Evolutionary conservation across 2,797 vertebrate species (phyloP).

Genomic region (Sebastes paucispinis): DNA sequence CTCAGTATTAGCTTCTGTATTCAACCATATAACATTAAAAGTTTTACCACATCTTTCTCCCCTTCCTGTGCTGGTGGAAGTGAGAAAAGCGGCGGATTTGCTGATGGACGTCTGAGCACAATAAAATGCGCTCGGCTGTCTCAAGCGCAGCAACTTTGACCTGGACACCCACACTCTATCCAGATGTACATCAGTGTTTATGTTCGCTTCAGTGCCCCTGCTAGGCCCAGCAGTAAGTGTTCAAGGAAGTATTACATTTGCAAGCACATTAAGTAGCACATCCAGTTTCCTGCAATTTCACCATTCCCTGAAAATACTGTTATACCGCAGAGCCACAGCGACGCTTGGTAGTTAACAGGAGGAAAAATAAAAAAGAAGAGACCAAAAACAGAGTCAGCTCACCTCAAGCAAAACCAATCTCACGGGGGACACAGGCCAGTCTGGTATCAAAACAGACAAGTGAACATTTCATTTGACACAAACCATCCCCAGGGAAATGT

Average conservation of each 20-base stretch:
- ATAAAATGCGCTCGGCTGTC: constrained; percentile 70
- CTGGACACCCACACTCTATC: constrained; percentile 73
- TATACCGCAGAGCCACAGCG: constrained; percentile 69
- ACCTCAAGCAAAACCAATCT: constrained; percentile 59
- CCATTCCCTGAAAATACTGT: constrained; percentile 74
- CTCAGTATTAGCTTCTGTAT: constrained; percentile 37
- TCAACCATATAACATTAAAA: constrained; percentile 23
- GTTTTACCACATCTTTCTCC: constrained; percentile 34
- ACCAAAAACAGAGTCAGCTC: constrained; percentile 69
- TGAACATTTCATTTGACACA: constrained; percentile 68
- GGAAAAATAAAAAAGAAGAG: constrained; percentile 64
- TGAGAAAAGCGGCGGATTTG: constrained; percentile 7
- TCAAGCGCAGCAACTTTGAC: constrained; percentile 64
- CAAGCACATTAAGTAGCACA: constrained; percentile 81
- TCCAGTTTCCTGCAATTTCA: constrained; percentile 82
- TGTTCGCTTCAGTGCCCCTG: constrained; percentile 65
- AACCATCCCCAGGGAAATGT: constrained; percentile 56
- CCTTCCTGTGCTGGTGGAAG: constrained; percentile 22
- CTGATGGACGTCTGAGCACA: constrained; percentile 60
- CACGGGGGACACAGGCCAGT: constrained; percentile 45
- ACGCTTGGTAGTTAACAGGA: constrained; percentile 55
- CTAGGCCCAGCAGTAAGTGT: constrained; percentile 66
- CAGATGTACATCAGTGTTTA: constrained; percentile 78
- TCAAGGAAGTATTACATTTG: constrained; percentile 83
- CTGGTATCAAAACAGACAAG: constrained; percentile 75